Evolutionary conservation across 2,797 vertebrate genomes (phyloP).

Genomic region (Ctenosaura bakeri): DNA sequence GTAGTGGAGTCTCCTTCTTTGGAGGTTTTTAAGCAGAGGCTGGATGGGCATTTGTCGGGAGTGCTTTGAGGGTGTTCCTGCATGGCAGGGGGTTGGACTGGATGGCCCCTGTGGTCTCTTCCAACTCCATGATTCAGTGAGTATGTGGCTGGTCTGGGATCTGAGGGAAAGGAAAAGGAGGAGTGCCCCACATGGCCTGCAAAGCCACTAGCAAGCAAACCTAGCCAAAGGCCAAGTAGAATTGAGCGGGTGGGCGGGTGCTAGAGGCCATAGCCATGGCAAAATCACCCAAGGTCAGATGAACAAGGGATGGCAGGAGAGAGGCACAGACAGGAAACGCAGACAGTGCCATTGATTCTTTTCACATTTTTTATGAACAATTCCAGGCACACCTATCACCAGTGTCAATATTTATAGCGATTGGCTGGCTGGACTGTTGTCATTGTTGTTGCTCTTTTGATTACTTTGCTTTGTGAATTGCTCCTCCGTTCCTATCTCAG

Average conservation of each 20-base stretch:
- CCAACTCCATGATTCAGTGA: no score
- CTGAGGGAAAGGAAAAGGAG: no score
- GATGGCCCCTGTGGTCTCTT: no score
- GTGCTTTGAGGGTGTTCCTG: no score
- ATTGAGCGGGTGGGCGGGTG: neutral
- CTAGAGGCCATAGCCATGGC: neutral
- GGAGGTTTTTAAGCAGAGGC: no score
- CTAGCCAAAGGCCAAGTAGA: conserved; percentile 1
- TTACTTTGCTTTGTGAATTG: neutral
- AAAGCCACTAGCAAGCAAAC: no score
- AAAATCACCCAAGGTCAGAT: conserved; percentile 51
- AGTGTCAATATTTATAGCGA: neutral
- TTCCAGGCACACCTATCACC: neutral
- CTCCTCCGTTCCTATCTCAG: neutral
- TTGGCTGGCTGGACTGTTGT: neutral
- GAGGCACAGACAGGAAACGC: neutral
- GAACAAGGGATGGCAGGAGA: neutral
- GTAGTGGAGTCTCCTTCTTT: no score
- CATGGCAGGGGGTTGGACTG: no score
- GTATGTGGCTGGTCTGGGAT: no score
- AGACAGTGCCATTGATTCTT: conserved; percentile 12
- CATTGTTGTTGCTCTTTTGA: neutral
- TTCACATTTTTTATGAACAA: neutral
- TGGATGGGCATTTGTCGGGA: no score
- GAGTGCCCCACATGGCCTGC: no score